A percentile compares a stretch with the other conserved stretches of the same genome.
Evolutionary conservation across 2,888 invertebrate species (phyloP).

Genomic region (Eupeodes latifasciatus): DNA sequence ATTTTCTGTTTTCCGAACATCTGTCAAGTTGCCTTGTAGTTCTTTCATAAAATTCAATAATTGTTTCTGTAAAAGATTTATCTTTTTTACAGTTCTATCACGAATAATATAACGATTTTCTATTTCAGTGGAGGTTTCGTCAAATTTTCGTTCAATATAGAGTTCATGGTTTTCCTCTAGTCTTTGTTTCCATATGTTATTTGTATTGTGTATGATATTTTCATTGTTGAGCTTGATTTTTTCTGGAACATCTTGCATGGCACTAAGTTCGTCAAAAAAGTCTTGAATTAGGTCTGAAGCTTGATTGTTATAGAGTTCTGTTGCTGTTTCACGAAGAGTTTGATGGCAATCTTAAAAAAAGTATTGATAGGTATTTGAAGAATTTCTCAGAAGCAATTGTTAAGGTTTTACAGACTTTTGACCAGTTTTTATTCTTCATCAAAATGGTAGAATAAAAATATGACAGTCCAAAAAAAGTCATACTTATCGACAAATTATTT

Average conservation of each 20-base stretch:
- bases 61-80: slow-evolving; percentile 79
- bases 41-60: slow-evolving; percentile 78
- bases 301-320: slow-evolving; percentile 79
- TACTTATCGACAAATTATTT: too few relatives aligned
- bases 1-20: slow-evolving; percentile 80
- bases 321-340: slow-evolving; percentile 76
- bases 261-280: slow-evolving; percentile 78
- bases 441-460: too few relatives aligned
- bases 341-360: slow-evolving; percentile 76
- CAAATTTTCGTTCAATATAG: slow-evolving; percentile 79
- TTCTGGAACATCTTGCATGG: slow-evolving; percentile 76
- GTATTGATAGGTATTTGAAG: too few relatives aligned
- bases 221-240: slow-evolving; percentile 78
- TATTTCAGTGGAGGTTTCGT: slow-evolving; percentile 79
- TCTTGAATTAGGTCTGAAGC: slow-evolving; percentile 79
- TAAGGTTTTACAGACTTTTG: too few relatives aligned
- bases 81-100: slow-evolving; percentile 79
- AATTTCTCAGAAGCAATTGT: too few relatives aligned
- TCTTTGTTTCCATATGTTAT: slow-evolving; percentile 77
- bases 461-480: too few relatives aligned
- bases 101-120: slow-evolving; percentile 79
- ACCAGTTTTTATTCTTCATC: too few relatives aligned
- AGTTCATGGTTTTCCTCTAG: slow-evolving; percentile 78
- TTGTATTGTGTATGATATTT: slow-evolving; percentile 80
- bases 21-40: slow-evolving; percentile 78